Evolutionary conservation across 2,888 invertebrate genomes (phyloP).

Genomic region (Parelbella ahira): DNA sequence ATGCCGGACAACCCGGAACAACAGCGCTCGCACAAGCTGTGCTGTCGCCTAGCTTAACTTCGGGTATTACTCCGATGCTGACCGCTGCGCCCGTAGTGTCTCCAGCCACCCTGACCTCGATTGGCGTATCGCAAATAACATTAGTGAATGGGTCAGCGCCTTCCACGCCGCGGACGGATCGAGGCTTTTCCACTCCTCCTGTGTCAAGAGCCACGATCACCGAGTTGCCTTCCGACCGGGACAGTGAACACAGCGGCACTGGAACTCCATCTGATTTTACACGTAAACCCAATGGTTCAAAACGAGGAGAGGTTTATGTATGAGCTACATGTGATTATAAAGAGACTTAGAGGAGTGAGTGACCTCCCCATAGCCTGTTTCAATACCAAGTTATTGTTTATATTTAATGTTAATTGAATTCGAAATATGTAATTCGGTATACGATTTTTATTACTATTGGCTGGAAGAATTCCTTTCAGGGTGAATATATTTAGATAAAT

Average conservation of each 20-base stretch:
- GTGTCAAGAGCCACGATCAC: slow-evolving; percentile 46
- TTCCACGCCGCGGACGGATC: slow-evolving; percentile 57
- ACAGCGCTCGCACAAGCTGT: slow-evolving; percentile 90
- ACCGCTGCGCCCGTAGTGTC: slow-evolving; percentile 74
- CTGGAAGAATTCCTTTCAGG: no score
- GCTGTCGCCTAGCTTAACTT: slow-evolving; percentile 81
- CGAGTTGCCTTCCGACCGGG: slow-evolving; percentile 50
- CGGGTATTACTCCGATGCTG: slow-evolving; percentile 64
- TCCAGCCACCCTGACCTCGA: slow-evolving; percentile 76
- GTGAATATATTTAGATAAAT: no score
- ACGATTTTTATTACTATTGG: no score
- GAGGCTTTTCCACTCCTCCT: slow-evolving; percentile 38
- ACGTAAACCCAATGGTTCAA: slow-evolving; percentile 55
- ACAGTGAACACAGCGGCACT: slow-evolving; percentile 54
- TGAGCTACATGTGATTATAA: slow-evolving; percentile 32
- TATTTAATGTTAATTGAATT: neutral
- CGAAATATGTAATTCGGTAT: no score
- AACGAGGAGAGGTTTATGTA: slow-evolving; percentile 71
- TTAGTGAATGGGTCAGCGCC: slow-evolving; percentile 73
- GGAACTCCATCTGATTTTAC: slow-evolving; percentile 50
- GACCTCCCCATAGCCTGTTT: neutral
- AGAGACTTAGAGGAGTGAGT: neutral
- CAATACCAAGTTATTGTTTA: slow-evolving; percentile 1
- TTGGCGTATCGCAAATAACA: slow-evolving; percentile 82
- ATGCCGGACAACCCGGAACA: slow-evolving; percentile 86